Evolutionary conservation across 2,888 invertebrate genomes (phyloP), one percentile per base, ranked within the genome.

Genomic region (Plemyria rubiginata): DNA sequence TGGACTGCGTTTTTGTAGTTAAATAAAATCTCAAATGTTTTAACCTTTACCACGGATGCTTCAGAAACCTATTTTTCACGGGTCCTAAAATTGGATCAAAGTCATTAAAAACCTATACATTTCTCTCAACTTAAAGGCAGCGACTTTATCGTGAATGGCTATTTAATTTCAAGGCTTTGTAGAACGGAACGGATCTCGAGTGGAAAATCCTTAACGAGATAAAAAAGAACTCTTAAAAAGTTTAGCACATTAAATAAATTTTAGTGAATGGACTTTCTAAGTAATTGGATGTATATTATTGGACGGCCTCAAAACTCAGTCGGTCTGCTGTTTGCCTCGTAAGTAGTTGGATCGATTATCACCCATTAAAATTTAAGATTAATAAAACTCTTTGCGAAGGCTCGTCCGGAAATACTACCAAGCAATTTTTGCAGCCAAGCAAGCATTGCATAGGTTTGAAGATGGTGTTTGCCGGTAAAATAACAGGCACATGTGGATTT

Each of bases 71-170:
- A 70, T 68, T 64, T 68, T 67, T 70, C 67, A 59, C 55, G 40
- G 38, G 53, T 48, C 52, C 58, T 59, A 60, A 67, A 68, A 62
- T 64, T 65, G 62, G 65, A 66, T 66, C 63, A 58, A 54, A 66
- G 56, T 62, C 68, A 70, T 70, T 68, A 68, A 67, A 68, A 70
- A 67, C 67, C 67, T 58, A 70, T 68, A 68, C 64, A 68, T 68
- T 68, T 61, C 49, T 13, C 32, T 52, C 56, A 67, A 67, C 60
- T 66, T 66, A 61, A 51, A 36, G 52, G 60, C 54, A 66, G 66
- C 55, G 51, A 64, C 62, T 63, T 67, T 66, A 65, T 65, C 65
- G 60, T 62, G 68, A 70, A 70, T 70, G 61, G 62, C 60, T 61
- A 60, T 70, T 70, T 70, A 68, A 70, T 70, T 70, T 66, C 65